These are phyloP conservation scores for Callaeas wilsoni DNA, from an alignment of 2,113 vertebrate species.

Conservation along the genomic window DNA sequence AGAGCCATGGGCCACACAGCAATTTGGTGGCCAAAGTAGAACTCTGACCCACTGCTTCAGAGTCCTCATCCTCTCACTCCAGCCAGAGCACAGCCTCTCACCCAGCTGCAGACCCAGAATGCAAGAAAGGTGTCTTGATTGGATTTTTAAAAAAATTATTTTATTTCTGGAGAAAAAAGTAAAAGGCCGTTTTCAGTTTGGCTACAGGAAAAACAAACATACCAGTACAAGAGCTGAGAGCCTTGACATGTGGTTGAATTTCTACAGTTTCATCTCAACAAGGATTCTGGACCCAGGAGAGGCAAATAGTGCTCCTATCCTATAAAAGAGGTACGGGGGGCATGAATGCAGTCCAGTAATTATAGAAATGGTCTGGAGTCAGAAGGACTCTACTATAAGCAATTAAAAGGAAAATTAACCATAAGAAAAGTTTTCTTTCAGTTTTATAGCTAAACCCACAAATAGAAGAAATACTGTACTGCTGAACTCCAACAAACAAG, in stretches of 20 bases:
- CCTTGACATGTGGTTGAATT: not conserved
- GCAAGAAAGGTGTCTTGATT: not conserved
- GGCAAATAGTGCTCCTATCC: not conserved
- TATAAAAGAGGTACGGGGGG: conserved; percentile 8
- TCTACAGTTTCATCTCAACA: not conserved
- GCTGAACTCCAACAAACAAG: conserved; percentile 34
- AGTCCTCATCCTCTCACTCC: not conserved
- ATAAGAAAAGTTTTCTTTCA: not conserved
- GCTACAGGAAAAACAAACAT: not conserved
- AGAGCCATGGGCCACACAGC: not conserved
- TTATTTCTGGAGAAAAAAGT: not conserved
- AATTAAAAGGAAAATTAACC: conserved; percentile 49
- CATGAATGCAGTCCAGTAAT: conserved; percentile 22
- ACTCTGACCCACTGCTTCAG: not conserved
- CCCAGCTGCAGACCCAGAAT: not conserved
- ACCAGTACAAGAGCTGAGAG: not conserved
- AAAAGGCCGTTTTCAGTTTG: not conserved
- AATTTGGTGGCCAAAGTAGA: not conserved
- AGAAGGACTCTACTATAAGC: not conserved
- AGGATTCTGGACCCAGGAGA: not conserved
- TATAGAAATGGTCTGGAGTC: conserved; percentile 22
- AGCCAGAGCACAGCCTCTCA: not conserved
- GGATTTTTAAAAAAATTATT: not conserved
- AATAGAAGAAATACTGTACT: conserved; percentile 47
- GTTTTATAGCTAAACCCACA: conserved; percentile 53